Conservation (phyloP, 2,888 invertebrate species). For the Anthophora plumipes region DNA sequence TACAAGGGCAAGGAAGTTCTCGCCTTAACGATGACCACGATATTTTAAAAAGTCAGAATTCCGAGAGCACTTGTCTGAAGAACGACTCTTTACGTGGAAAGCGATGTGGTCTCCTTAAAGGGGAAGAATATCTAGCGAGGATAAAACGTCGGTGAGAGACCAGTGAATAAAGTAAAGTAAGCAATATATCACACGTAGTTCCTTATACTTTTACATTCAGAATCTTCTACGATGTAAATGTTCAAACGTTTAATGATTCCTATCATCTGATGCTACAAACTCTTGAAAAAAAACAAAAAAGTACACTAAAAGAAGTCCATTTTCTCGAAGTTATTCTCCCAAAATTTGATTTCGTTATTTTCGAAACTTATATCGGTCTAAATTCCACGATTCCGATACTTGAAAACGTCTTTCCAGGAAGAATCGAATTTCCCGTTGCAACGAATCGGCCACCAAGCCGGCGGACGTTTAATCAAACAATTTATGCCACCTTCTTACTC, state of each 20-base stretch:
- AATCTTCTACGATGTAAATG: too few relatives aligned
- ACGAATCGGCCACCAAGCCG: not conserved
- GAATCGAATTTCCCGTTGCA: not conserved
- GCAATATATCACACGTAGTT: not conserved
- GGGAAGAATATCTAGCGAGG: not conserved
- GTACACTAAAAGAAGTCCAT: not conserved
- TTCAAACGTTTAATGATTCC: not conserved
- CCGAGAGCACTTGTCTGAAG: not conserved
- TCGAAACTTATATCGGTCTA: not conserved
- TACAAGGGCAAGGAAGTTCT: not conserved
- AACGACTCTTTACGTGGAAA: not conserved
- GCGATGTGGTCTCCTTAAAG: not conserved
- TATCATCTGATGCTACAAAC: not conserved
- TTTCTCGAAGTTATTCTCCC: too few relatives aligned
- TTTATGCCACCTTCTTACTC: constrained; percentile 7
- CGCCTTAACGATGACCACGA: not conserved
- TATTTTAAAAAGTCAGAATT: not conserved
- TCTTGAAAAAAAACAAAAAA: not conserved
- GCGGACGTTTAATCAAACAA: constrained; percentile 17
- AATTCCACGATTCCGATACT: not conserved
- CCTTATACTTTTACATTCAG: not conserved
- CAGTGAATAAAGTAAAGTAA: not conserved
- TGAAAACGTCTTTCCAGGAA: constrained; percentile 4
- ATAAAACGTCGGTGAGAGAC: not conserved
- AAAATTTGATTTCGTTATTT: not conserved